These are phyloP conservation scores for Ostrea edulis DNA, from an alignment of 1,140 invertebrate genomes.

Conservation along the genomic window DNA sequence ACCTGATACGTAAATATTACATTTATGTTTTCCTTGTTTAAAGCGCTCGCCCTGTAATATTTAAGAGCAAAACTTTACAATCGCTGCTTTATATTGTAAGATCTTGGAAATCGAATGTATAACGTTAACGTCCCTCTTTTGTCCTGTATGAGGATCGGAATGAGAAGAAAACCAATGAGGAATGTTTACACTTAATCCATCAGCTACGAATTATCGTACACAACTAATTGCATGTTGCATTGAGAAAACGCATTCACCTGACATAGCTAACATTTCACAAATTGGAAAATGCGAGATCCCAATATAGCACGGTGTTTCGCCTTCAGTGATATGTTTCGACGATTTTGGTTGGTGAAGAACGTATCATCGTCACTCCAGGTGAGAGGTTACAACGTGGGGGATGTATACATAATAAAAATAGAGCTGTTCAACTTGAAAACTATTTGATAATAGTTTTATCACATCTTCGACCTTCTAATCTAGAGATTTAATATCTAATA, in stretches of 20 bases:
- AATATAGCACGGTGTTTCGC: slow-evolving; percentile 6
- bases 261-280: slow-evolving; percentile 38
- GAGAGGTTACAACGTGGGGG: slow-evolving; percentile 45
- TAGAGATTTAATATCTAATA: slow-evolving; percentile 33
- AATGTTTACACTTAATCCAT: slow-evolving; percentile 40
- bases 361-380: slow-evolving; percentile 33
- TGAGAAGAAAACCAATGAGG: neutral
- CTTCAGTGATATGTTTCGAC: slow-evolving; percentile 32
- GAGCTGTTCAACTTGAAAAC: slow-evolving; percentile 34
- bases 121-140: neutral
- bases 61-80: slow-evolving; percentile 7
- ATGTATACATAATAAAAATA: slow-evolving; percentile 44
- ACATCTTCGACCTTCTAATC: slow-evolving; percentile 18
- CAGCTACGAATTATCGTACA: slow-evolving; percentile 1
- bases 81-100: neutral
- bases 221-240: slow-evolving; percentile 25
- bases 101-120: neutral
- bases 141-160: neutral
- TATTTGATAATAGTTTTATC: slow-evolving; percentile 40
- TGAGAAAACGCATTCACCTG: slow-evolving; percentile 32
- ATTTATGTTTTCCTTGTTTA: slow-evolving; percentile 34
- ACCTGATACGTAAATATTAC: slow-evolving; percentile 36
- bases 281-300: slow-evolving; percentile 36
- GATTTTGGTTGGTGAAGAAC: slow-evolving; percentile 23
- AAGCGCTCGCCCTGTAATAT: slow-evolving; percentile 41